Base-by-base conservation (phyloP, 2,888 invertebrate species). In the Xestia sexstrigata region DNA sequence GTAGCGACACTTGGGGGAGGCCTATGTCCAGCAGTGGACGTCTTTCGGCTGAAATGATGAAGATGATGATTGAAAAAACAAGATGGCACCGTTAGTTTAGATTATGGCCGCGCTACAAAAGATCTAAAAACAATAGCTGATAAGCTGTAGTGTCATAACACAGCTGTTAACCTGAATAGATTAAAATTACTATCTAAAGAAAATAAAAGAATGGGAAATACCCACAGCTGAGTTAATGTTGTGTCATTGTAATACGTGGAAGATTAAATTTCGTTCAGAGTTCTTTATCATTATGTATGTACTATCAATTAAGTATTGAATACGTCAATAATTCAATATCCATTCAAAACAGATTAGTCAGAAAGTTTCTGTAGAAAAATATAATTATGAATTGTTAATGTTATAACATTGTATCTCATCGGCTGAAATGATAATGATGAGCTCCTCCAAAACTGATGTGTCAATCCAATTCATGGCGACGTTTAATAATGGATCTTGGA, bases 321-420 rank as follows among this genome's bases (percentile, higher is more conserved):
- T n/a, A 26, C 45, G 30, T 63, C 30, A 63, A n/a, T 60, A 30
- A 20, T 30, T 35, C 60, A 60, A 35, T 63, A 55, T 67, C 60
- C 30, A 62, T 30, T 63, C 13, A 68, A 63, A 79, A 73, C 55
- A 79, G 42, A 58, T 63, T 73, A 73, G 15, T 79, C 63, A 65
- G 17, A 49, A 7, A 20, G 63, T 42, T 71, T 66, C 26, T 35
- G 2, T 23, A 23, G 30, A 65, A 78, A 42, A 30, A 35, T 30
- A 47, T 11, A n/a, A n/a, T n/a, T n/a, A n/a, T n/a, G n/a, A n/a
- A n/a, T n/a, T n/a, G n/a, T n/a, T n/a, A n/a, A n/a, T n/a, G n/a
- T n/a, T n/a, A n/a, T n/a, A n/a, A n/a, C n/a, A n/a, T n/a, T n/a
- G n/a, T n/a, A n/a, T n/a, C n/a, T n/a, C n/a, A n/a, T n/a, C n/a